Evolutionary conservation across 2,113 vertebrate species (phyloP), one percentile per base, ranked within the genome.

Genomic region (Circaetus gallicus): DNA sequence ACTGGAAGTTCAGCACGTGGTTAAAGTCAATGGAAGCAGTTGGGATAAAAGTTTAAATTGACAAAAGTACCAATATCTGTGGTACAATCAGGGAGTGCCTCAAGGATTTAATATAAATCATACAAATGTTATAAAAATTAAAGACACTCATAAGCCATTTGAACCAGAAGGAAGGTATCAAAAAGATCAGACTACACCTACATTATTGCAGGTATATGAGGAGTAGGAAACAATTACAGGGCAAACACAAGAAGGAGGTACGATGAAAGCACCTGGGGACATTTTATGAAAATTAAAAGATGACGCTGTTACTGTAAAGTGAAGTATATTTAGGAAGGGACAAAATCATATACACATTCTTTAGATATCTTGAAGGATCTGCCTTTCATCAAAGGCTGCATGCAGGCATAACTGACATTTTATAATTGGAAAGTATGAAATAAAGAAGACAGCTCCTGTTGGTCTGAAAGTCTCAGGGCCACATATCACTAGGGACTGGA

Each of bases 181-280:
- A 36, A 84, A 85, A 34, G 16, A 40, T 45, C 20, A 56, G 36
- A 67, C 7, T 31, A n/a, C 16, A 72, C 14, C 19, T 62, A 58
- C 3, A 3, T 61, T 55, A 7, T 26, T 80, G 15, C 16, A 59
- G 22, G 13, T 71, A 18, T 29, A n/a, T 1, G 3, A 62, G 38
- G 3, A 88, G 8, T 21, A 55, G 43, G 42, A 81, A 86, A 59
- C 17, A 59, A 25, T 83, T 80, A 18, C 6, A 49, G 16, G 16
- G 5, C 13, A 67, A 63, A 63, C 12, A 58, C 6, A 62, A 0
- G 5, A 76, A 89, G 7, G 17, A 55, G 20, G 17, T 76, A 43
- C 22, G 38, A 59, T 32, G 13, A 43, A 55, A 0, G 0, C 5
- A 67, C 22, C 12, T 72, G 56, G 32, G 15, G 4, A 0, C 4